Conservation (phyloP, 2,113 vertebrate species). For the Heteronetta atricapilla region DNA sequence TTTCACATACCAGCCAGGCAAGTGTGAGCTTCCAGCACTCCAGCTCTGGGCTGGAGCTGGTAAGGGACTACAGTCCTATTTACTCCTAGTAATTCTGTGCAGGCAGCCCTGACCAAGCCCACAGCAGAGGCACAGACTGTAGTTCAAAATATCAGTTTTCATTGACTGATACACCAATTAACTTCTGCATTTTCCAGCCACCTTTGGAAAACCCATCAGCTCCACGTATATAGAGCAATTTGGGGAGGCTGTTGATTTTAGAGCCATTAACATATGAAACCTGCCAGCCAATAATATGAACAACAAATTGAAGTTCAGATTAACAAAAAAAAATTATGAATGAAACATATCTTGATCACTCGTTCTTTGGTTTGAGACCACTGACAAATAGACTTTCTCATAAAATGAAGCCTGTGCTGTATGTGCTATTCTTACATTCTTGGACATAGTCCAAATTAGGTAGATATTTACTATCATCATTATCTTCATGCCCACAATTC, state of each 20-base stretch:
- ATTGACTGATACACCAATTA: neutral
- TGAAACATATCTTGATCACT: neutral
- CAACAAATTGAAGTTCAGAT: neutral
- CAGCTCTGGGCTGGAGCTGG: neutral
- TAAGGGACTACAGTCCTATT: neutral
- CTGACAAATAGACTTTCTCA: neutral
- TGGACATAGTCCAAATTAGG: neutral
- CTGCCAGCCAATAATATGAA: neutral
- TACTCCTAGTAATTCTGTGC: neutral
- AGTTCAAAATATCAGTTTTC: neutral
- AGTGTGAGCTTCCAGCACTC: accelerated
- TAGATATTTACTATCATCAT: neutral
- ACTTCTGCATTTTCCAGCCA: neutral
- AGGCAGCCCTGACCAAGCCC: neutral
- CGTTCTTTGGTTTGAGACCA: neutral
- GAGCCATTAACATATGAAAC: neutral
- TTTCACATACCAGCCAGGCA: neutral
- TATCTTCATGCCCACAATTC: neutral
- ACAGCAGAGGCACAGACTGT: neutral
- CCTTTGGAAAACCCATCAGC: neutral
- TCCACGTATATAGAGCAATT: neutral
- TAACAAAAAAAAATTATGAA: neutral
- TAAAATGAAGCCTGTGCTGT: neutral
- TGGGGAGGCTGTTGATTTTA: neutral
- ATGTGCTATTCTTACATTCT: neutral